These are phyloP conservation scores for Bergia sp. DNA, from an alignment of 92 coral and sea anemone species.

Conservation along the genomic window DNA sequence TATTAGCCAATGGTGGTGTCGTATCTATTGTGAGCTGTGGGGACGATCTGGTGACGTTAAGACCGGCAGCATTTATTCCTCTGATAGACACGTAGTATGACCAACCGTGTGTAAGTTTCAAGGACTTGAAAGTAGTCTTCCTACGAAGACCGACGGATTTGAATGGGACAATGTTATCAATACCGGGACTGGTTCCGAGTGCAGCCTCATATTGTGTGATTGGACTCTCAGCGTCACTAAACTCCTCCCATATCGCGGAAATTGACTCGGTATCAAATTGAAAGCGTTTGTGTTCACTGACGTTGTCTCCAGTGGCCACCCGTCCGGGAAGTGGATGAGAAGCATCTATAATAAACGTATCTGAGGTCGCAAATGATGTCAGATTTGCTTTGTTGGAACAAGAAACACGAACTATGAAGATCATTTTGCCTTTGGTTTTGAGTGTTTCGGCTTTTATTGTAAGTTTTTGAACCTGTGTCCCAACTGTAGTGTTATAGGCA, in stretches of 20 bases:
- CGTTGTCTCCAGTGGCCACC: slow-evolving; percentile 59
- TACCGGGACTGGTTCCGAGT: slow-evolving; percentile 69
- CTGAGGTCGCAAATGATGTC: slow-evolving; percentile 49
- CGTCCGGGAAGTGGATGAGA: slow-evolving; percentile 73
- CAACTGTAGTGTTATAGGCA: slow-evolving; percentile 22
- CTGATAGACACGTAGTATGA: slow-evolving; percentile 75
- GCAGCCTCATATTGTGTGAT: slow-evolving; percentile 65
- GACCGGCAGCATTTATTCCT: slow-evolving; percentile 83
- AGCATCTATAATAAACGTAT: slow-evolving; percentile 63
- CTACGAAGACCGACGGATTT: slow-evolving; percentile 67
- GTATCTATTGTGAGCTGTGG: slow-evolving; percentile 69
- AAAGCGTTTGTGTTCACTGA: slow-evolving; percentile 56
- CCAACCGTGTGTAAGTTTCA: slow-evolving; percentile 63
- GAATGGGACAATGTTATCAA: slow-evolving; percentile 66
- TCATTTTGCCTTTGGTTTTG: slow-evolving; percentile 33
- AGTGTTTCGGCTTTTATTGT: background rate
- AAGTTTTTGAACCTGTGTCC: slow-evolving; percentile 31
- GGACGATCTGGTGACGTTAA: slow-evolving; percentile 50
- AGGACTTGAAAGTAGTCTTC: slow-evolving; percentile 37
- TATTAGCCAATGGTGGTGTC: slow-evolving; percentile 74
- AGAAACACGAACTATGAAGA: slow-evolving; percentile 56
- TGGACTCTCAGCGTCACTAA: slow-evolving; percentile 78
- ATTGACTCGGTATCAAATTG: slow-evolving; percentile 59
- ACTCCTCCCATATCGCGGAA: slow-evolving; percentile 75
- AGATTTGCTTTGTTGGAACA: slow-evolving; percentile 86